These are phyloP conservation scores for Limnephilus marmoratus DNA, from an alignment of 2,888 invertebrate genomes.

Conservation along the genomic window DNA sequence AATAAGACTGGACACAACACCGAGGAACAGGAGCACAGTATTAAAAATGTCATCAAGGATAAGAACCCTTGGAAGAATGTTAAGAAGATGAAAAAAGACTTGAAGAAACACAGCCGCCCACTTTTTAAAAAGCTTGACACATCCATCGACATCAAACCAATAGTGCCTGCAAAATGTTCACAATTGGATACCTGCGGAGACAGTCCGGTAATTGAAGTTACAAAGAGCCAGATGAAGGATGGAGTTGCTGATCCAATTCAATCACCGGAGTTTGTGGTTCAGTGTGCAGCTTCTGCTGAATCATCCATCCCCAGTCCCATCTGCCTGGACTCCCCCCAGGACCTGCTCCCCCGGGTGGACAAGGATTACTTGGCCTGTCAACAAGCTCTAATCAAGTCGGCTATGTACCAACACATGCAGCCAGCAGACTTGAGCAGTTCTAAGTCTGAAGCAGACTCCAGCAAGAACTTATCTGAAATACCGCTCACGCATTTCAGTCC, in stretches of 20 bases:
- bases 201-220: background rate
- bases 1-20: background rate
- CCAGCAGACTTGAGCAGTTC: background rate
- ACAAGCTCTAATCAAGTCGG: conserved; percentile 5
- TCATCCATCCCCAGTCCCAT: background rate
- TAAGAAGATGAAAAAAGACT: conserved; percentile 75
- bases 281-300: background rate
- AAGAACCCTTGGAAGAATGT: conserved; percentile 73
- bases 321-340: conserved; percentile 30
- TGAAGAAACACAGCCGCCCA: conserved; percentile 73
- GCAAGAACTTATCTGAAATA: background rate
- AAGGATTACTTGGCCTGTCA: conserved; percentile 48
- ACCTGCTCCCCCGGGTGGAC: background rate
- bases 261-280: conserved; percentile 42
- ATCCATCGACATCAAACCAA: conserved; percentile 70
- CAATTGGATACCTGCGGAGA: background rate
- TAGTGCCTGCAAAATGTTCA: background rate
- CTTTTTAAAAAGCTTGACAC: conserved; percentile 74
- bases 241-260: background rate
- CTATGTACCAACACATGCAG: background rate
- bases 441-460: background rate
- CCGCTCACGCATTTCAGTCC: conserved; percentile 47
- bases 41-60: conserved; percentile 67
- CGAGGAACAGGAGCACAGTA: background rate
- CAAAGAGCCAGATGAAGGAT: background rate